A percentile compares a stretch with the other conserved stretches of the same genome.
These are phyloP conservation scores for Aporophyla lueneburgensis DNA, from an alignment of 2,888 invertebrate genomes.

Conservation along the genomic window DNA sequence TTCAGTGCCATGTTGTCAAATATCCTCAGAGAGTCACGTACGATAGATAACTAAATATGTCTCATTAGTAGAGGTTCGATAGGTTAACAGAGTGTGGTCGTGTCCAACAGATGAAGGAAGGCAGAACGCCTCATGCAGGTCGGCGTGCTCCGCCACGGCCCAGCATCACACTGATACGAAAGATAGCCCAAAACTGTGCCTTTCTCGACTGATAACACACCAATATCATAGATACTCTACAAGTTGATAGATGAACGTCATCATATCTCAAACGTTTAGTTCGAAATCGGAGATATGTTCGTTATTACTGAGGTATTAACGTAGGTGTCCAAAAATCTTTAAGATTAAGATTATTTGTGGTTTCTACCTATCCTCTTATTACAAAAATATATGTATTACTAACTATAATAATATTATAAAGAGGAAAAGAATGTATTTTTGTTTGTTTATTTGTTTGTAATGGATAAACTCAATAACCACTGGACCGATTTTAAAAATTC, in stretches of 20 bases:
- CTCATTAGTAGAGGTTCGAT: not conserved
- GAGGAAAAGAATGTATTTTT: too few species aligned
- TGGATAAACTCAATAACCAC: too few species aligned
- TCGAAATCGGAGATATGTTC: constrained; percentile 34
- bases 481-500: too few species aligned
- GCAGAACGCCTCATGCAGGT: constrained; percentile 51
- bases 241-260: constrained; percentile 47
- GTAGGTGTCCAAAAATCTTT: not conserved
- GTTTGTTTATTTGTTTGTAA: too few species aligned
- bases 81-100: constrained; percentile 39
- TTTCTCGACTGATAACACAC: constrained; percentile 68
- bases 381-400: too few species aligned
- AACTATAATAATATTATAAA: too few species aligned
- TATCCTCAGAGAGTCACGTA: constrained; percentile 13
- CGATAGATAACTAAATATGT: constrained; percentile 7
- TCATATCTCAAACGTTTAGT: constrained; percentile 43
- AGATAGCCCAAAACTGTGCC: constrained; percentile 57
- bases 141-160: constrained; percentile 60
- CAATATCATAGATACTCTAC: constrained; percentile 61
- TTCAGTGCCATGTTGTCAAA: constrained; percentile 67
- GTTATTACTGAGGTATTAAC: not conserved
- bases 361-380: too few species aligned
- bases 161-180: constrained; percentile 74
- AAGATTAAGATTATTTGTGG: not conserved
- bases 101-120: constrained; percentile 20